Percentiles rank a stretch among this genome's conserved stretches.
Evolutionary conservation across 2,113 vertebrate genomes (phyloP).

Genomic region (Silurus glanis): DNA sequence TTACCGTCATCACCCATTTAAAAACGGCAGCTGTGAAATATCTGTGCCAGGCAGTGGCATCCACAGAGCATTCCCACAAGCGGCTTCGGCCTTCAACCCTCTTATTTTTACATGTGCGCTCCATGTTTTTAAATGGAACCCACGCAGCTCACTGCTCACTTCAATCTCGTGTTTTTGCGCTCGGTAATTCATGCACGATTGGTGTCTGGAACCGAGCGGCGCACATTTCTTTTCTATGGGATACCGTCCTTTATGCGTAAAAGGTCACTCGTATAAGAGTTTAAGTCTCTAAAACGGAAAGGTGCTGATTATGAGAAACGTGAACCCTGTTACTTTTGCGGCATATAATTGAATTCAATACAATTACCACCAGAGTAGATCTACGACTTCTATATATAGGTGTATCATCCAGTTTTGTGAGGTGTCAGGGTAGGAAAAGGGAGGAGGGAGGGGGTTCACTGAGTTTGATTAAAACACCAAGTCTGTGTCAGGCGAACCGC

Average conservation of each 20-base stretch:
- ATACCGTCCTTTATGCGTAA: background rate
- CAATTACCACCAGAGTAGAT: slow-evolving; percentile 15
- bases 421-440: slow-evolving; percentile 79
- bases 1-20: slow-evolving; percentile 34
- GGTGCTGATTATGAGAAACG: slow-evolving; percentile 38
- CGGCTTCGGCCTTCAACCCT: slow-evolving; percentile 23
- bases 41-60: slow-evolving; percentile 56
- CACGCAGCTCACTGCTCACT: background rate
- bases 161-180: background rate
- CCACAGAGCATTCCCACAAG: slow-evolving; percentile 34
- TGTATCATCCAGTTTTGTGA: slow-evolving; percentile 73
- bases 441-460: slow-evolving; percentile 67
- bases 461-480: slow-evolving; percentile 80
- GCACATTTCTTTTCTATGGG: background rate
- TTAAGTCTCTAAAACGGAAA: background rate
- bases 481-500: slow-evolving; percentile 58
- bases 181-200: background rate
- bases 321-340: slow-evolving; percentile 29
- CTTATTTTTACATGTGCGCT: slow-evolving; percentile 3
- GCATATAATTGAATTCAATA: slow-evolving; percentile 28
- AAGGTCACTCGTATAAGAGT: slow-evolving; percentile 9
- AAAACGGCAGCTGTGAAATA: slow-evolving; percentile 57
- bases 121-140: background rate
- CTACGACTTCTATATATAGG: slow-evolving; percentile 24
- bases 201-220: background rate